Conservation (phyloP, 2,113 vertebrate genomes). For the Butorides virescens region DNA sequence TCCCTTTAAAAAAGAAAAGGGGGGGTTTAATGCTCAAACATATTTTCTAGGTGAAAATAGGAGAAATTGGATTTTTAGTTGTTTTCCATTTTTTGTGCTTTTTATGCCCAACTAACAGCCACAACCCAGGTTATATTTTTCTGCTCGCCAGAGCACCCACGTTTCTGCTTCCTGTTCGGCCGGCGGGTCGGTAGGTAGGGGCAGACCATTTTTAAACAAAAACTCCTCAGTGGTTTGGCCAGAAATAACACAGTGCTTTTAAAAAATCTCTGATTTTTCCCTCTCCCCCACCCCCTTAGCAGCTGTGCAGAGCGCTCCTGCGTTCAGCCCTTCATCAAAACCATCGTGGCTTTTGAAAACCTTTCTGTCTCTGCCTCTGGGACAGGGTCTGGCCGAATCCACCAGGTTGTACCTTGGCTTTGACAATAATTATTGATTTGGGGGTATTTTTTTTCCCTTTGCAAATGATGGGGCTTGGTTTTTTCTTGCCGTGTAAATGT, state of each 20-base stretch:
- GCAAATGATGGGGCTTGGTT: neutral
- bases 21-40: neutral
- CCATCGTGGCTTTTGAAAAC: neutral
- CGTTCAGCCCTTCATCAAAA: neutral
- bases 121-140: neutral
- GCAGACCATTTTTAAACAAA: neutral
- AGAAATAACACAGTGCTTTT: neutral
- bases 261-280: neutral
- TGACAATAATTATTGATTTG: neutral
- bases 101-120: neutral
- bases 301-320: neutral
- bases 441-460: neutral
- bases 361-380: neutral
- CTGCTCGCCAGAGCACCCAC: neutral
- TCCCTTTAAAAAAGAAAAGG: neutral
- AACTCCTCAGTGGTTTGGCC: neutral
- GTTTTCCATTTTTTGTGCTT: neutral
- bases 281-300: neutral
- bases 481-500: fast-evolving
- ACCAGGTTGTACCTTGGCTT: neutral
- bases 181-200: neutral
- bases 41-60: neutral
- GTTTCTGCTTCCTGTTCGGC: neutral
- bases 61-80: neutral
- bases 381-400: neutral